Base-by-base conservation (phyloP, 2,888 invertebrate genomes). In the Tinea trinotella region DNA sequence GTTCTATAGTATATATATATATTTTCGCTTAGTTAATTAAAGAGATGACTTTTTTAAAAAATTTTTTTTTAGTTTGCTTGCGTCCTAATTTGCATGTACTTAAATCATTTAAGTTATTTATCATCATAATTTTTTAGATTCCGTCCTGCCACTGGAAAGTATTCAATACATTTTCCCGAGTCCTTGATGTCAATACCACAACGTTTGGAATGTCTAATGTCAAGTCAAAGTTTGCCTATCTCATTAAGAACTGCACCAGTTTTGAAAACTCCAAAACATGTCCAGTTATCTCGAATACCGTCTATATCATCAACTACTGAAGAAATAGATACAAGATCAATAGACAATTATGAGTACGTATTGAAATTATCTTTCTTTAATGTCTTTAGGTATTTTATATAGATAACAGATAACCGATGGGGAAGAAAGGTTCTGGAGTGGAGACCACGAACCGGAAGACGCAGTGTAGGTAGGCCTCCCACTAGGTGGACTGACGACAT, bases 111-210 rank as follows among this genome's bases (percentile, higher is more conserved):
- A n/a, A n/a, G n/a, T n/a, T n/a, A n/a, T n/a, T n/a, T n/a, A n/a
- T n/a, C n/a, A n/a, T n/a, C n/a, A n/a, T n/a, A n/a, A n/a, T 12
- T 19, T 48, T 48, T 48, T 24, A 50, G 50, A 34, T 24, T 40
- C 12, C 19, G 15, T 19, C 36, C 13, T n/a, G 52, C 5, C 20
- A 55, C 46, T 54, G 75, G 73, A 57, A 77, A 79, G 57, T 66
- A 74, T 2, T 70, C 71, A 1, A 78, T 81, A 44, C 78, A 77
- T 62, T 81, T 81, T 57, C 77, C 78, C 0, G 67, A 70, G 54
- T 74, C 69, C 17, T 59, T 76, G 40, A 61, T 74, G n/a, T 76
- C 79, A 1, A 61, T 79, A 7, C 74, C 75, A 2, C 81, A 81
- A 56, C 64, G 77, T 1, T 50, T 60, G 18, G 57, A 76, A 60